Conservation (phyloP, 2,888 invertebrate genomes). For the Cephus pulcher region DNA sequence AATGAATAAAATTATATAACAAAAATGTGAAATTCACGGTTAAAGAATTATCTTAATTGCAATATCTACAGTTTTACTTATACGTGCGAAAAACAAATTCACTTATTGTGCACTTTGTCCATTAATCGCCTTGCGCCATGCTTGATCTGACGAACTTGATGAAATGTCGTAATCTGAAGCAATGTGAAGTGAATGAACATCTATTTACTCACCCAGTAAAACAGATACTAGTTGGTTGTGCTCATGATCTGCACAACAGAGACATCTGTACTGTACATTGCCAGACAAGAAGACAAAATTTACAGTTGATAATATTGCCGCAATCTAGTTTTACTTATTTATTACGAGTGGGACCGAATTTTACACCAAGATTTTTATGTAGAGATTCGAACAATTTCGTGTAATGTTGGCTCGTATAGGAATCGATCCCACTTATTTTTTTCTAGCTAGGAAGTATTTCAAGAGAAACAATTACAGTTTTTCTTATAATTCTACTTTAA, state of each 20-base stretch:
- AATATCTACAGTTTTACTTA: not conserved
- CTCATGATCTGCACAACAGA: too few relatives aligned
- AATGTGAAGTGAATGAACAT: not conserved
- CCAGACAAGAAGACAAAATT: too few relatives aligned
- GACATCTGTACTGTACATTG: too few relatives aligned
- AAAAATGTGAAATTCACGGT: not conserved
- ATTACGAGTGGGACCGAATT: too few relatives aligned
- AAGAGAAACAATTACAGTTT: not conserved
- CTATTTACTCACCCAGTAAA: too few relatives aligned
- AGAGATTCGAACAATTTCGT: not conserved
- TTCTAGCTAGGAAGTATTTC: not conserved
- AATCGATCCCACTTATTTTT: not conserved
- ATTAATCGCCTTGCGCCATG: not conserved
- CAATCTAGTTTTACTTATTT: too few relatives aligned
- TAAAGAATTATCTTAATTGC: not conserved
- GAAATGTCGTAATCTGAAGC: not conserved
- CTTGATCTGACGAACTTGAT: not conserved
- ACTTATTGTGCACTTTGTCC: constrained; percentile 4
- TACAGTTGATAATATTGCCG: too few relatives aligned
- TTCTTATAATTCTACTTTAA: not conserved
- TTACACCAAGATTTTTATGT: too few relatives aligned
- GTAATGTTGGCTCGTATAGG: not conserved
- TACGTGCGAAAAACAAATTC: constrained; percentile 1
- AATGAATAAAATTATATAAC: not conserved
- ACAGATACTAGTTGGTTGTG: too few relatives aligned